A percentile compares a stretch with the other conserved stretches of the same genome.
Evolutionary conservation across 2,797 vertebrate genomes (phyloP).

Genomic region (Siniperca scherzeri): DNA sequence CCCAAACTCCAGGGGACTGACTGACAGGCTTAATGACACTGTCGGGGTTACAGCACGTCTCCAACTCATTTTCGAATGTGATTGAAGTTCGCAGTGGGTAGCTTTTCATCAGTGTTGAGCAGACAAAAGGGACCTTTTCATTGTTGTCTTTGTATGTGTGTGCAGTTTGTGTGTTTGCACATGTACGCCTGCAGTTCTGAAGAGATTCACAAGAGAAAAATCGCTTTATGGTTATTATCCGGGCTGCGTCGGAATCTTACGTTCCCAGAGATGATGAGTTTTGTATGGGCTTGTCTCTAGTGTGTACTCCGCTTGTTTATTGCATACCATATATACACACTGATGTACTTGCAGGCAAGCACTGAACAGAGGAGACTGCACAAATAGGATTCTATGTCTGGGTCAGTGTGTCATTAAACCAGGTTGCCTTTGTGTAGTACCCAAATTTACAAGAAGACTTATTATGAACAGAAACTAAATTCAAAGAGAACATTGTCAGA

Average conservation of each 20-base stretch:
- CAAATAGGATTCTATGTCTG: constrained; percentile 45
- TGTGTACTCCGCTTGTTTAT: constrained; percentile 71
- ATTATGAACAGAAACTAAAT: constrained; percentile 8
- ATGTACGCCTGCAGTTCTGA: constrained; percentile 50
- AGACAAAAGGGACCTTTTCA: constrained; percentile 81
- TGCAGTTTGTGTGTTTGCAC: constrained; percentile 63
- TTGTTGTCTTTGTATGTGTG: constrained; percentile 71
- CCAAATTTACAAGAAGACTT: not conserved
- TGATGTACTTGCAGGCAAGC: constrained; percentile 31
- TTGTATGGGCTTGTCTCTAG: constrained; percentile 67
- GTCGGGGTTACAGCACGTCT: constrained; percentile 76
- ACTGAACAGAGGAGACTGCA: constrained; percentile 31
- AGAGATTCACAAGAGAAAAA: constrained; percentile 65
- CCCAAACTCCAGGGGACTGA: constrained; percentile 69
- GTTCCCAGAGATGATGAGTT: constrained; percentile 71
- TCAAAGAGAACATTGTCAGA: not conserved
- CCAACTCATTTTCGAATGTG: constrained; percentile 81
- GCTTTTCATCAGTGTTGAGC: constrained; percentile 83
- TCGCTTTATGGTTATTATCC: constrained; percentile 70
- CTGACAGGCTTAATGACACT: constrained; percentile 84
- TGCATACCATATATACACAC: constrained; percentile 41
- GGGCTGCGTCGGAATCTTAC: constrained; percentile 58
- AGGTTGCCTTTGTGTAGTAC: constrained; percentile 23
- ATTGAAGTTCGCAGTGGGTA: constrained; percentile 86
- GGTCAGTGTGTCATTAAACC: constrained; percentile 63